A percentile compares a stretch with the other conserved stretches of the same genome.
Evolutionary conservation across 1,140 invertebrate genomes (phyloP).

Genomic region (Papilio dardanus): DNA sequence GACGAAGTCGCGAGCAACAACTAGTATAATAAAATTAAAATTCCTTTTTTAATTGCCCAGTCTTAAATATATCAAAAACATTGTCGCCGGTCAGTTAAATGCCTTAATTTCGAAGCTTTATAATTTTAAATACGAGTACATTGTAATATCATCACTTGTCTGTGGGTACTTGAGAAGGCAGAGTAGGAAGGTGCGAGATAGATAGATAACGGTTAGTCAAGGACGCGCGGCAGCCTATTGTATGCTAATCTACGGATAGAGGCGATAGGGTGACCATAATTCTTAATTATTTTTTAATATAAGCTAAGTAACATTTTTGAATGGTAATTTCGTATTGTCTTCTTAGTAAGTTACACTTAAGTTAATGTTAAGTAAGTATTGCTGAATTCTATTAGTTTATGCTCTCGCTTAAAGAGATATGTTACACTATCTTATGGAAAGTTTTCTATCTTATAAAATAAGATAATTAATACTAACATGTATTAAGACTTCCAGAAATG

Average conservation of each 20-base stretch:
- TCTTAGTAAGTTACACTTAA: too few species aligned
- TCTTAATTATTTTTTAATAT: constrained; percentile 31
- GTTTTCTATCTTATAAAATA: too few species aligned
- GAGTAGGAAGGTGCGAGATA: constrained; percentile 55
- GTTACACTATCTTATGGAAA: too few species aligned
- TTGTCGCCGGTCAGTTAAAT: neutral
- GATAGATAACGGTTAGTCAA: constrained; percentile 57
- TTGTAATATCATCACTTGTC: constrained; percentile 19
- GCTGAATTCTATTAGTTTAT: too few species aligned
- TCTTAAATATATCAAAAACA: neutral
- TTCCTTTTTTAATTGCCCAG: neutral
- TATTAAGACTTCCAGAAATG: too few species aligned
- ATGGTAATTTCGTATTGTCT: too few species aligned
- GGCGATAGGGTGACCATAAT: constrained; percentile 46
- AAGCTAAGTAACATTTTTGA: too few species aligned
- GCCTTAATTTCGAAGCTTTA: neutral
- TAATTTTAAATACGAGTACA: neutral
- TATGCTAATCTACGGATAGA: constrained; percentile 68
- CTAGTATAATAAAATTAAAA: too few species aligned
- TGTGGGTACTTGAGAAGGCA: constrained; percentile 30
- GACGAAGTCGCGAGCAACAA: too few species aligned
- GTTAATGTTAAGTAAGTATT: too few species aligned
- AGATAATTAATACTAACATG: too few species aligned
- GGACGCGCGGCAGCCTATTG: constrained; percentile 59
- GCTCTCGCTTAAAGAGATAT: too few species aligned